A percentile compares a stretch with the other conserved stretches of the same genome.
Evolutionary conservation across 1,140 invertebrate species (phyloP).

Genomic region (Coenobita brevimanus): DNA sequence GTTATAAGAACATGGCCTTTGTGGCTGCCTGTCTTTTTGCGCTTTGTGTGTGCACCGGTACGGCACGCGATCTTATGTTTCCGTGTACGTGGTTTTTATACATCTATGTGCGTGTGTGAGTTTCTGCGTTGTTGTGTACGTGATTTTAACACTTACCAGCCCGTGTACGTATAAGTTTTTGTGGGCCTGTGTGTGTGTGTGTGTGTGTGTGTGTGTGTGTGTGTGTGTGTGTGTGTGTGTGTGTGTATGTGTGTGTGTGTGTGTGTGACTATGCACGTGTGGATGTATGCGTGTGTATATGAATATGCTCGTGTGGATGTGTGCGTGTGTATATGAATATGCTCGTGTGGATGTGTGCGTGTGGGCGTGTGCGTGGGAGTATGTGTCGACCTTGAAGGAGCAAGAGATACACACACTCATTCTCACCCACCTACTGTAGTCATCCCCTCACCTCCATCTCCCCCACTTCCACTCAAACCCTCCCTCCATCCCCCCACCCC

Average conservation of each 20-base stretch:
- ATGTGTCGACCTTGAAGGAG: too few species aligned
- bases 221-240: constrained; percentile 27
- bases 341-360: too few species aligned
- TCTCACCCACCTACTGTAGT: background rate
- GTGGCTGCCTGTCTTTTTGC: too few species aligned
- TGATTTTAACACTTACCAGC: background rate
- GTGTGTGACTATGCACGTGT: background rate
- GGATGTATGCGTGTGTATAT: background rate
- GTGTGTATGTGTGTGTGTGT: constrained; percentile 31
- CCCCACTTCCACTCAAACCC: background rate
- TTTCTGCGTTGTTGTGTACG: background rate
- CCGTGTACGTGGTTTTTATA: too few species aligned
- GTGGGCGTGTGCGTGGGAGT: background rate
- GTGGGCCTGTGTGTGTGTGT: constrained; percentile 33
- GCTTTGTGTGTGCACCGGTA: too few species aligned
- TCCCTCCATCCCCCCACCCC: background rate
- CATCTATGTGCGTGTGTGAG: background rate
- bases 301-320: background rate
- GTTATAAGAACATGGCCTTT: too few species aligned
- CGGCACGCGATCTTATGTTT: too few species aligned
- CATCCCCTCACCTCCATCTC: background rate
- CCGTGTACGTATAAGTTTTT: background rate
- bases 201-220: constrained; percentile 33
- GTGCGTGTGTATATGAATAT: too few species aligned
- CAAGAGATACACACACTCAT: too few species aligned